Percentiles rank a stretch among this genome's conserved stretches.
Evolutionary conservation across 2,888 invertebrate genomes (phyloP).

Genomic region (Frankliniella fusca): DNA sequence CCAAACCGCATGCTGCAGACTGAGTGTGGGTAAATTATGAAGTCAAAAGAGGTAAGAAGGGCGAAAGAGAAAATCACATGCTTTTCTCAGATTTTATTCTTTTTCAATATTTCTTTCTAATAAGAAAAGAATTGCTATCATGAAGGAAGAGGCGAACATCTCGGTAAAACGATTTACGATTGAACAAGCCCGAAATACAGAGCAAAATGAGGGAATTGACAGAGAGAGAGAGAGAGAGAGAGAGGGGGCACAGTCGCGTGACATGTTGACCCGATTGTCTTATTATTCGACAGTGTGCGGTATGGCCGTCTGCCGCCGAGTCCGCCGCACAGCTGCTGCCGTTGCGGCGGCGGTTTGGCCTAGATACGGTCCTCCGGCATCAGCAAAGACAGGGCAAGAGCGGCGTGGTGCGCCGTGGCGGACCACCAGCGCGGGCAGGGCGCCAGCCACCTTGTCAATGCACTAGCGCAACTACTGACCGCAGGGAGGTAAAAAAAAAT

Average conservation of each 20-base stretch:
- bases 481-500: too few relatives aligned
- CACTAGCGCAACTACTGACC: not conserved
- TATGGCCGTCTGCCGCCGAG: not conserved
- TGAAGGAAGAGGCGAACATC: too few relatives aligned
- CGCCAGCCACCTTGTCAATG: not conserved
- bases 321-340: not conserved
- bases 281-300: not conserved
- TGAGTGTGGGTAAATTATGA: too few relatives aligned
- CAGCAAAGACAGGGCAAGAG: too few relatives aligned
- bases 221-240: not conserved
- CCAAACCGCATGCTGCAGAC: too few relatives aligned
- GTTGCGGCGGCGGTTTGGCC: not conserved
- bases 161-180: not conserved
- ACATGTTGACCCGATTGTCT: conserved; percentile 19
- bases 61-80: too few relatives aligned
- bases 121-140: too few relatives aligned
- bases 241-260: not conserved
- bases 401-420: too few relatives aligned
- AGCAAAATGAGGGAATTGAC: not conserved
- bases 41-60: too few relatives aligned
- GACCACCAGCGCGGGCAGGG: not conserved
- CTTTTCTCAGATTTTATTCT: too few relatives aligned
- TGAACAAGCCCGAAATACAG: not conserved
- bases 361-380: too few relatives aligned
- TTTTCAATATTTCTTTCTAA: too few relatives aligned